Base-by-base conservation (phyloP, 2,797 vertebrate species). In the Etheostoma nigrum region DNA sequence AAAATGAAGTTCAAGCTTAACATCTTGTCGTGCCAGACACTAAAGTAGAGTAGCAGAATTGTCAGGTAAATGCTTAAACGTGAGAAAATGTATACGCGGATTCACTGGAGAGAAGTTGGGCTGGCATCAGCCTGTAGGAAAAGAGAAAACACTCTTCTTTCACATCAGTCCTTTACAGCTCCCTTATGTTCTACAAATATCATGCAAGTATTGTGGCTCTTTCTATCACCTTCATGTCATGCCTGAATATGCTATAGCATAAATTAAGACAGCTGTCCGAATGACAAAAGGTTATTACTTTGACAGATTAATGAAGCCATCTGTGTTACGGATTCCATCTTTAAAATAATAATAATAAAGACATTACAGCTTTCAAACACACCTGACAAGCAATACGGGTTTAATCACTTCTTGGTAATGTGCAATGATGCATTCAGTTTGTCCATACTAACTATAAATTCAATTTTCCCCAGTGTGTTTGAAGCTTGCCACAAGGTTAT, bases 401-500 rank as follows among this genome's bases (percentile, higher is more conserved):
- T 27, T 27, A 27, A 27, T 27, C 27, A 27, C 23, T 40, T 58
- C 33, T 53, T 47, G 11, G 30, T 30, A 55, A 42, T 73, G 40
- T 59, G 12, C 4, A 12, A 54, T 42, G 4, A 65, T 55, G 33
- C 18, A 68, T 53, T 69, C 10, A 7, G 21, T 53, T 72, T 66
- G 44, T 48, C 19, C 36, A 65, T 54, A 45, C 13, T 81, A 18
- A 78, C 51, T 19, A 36, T 30, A 13, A 60, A 30, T 47, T 18
- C 27, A 57, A 36, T 79, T 49, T 65, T 71, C 66, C 16, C 10
- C 78, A 96, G 96, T 30, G 14, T 94, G 52, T 97, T 97, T 71
- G 86, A 90, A 5, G 44, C 66, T 9, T 97, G 96, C 78, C 95
- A 95, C 45, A 19, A 55, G 7, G 0, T 94, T 4, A 1, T 96